Evolutionary conservation across 2,113 vertebrate species (phyloP), one percentile per base, ranked within the genome.

Genomic region (Myiagra hebetior): DNA sequence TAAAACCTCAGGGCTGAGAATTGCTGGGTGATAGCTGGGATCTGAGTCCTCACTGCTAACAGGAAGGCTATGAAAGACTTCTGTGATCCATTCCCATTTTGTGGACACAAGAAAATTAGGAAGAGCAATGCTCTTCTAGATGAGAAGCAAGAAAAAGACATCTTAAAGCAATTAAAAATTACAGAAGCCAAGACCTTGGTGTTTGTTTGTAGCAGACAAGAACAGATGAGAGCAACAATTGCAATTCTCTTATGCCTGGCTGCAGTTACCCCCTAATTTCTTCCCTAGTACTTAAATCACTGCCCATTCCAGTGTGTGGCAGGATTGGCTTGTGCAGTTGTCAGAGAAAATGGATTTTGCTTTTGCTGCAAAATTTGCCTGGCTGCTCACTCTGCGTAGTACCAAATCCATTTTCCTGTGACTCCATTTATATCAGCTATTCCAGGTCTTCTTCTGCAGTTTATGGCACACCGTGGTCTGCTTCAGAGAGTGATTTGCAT

Each of bases 381-480:
- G 26, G 46, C 90, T 96, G 77, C 72, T 96, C 93, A 44, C 85
- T 93, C 65, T 80, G 76, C 1, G 0, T 46, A 74, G 62, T 44
- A 50, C 83, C 6, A 59, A 96, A 95, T 97, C 95, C 93, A 87
- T 97, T 97, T 97, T 91, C 92, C 94, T 96, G 94, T 96, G 90
- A 81, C 88, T 96, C 81, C 85, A 53, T 85, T 96, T 94, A 19
- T 85, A 60, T 74, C 62, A 87, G 79, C 96, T 83, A 55, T 94
- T 94, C 76, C 91, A 78, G 73, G 79, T 88, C 92, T 10, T 96
- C 96, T 96, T 96, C 95, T 75, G 74, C 96, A 49, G 83, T 81
- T 97, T 95, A 91, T 96, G 95, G 89, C 97, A 95, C 94, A 94
- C 74, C 49, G 65, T 97, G 91, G 27, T 95, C 97, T 97, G 96